These are phyloP conservation scores for Tachystola acroxantha DNA, from an alignment of 2,888 invertebrate genomes.

Conservation along the genomic window DNA sequence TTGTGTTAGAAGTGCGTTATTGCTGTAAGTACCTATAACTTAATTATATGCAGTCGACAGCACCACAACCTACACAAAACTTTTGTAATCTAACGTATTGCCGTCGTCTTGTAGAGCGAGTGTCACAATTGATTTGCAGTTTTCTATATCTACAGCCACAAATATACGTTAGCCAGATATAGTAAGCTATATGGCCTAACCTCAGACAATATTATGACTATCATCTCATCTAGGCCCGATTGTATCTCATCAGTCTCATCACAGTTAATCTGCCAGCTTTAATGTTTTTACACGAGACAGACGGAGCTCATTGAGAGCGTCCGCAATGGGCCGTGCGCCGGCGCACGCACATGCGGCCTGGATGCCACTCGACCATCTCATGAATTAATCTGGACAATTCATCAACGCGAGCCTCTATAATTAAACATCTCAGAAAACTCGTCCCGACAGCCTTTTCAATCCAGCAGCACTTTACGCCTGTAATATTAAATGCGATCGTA, in stretches of 20 bases:
- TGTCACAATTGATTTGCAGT: too few relatives aligned
- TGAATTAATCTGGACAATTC: slow-evolving; percentile 60
- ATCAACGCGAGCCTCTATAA: slow-evolving; percentile 50
- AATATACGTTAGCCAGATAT: too few relatives aligned
- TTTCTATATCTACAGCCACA: too few relatives aligned
- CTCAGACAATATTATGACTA: slow-evolving; percentile 4
- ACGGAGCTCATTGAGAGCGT: slow-evolving; percentile 54
- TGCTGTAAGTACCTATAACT: too few relatives aligned
- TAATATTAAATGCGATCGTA: slow-evolving; percentile 4
- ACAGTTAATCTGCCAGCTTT: slow-evolving; percentile 35
- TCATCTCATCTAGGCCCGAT: slow-evolving; percentile 4
- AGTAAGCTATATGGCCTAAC: too few relatives aligned
- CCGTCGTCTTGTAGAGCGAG: too few relatives aligned
- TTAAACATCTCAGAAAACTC: slow-evolving; percentile 27
- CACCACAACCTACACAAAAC: too few relatives aligned
- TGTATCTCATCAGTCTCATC: slow-evolving; percentile 17
- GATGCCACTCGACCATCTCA: slow-evolving; percentile 61
- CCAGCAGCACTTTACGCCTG: background rate
- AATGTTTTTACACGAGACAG: slow-evolving; percentile 42
- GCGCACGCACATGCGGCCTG: slow-evolving; percentile 61
- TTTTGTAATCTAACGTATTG: too few relatives aligned
- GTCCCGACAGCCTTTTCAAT: background rate
- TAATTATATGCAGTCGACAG: too few relatives aligned
- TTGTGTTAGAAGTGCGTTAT: too few relatives aligned
- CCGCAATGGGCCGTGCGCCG: slow-evolving; percentile 36